Percentiles rank a stretch among this genome's conserved stretches.
Evolutionary conservation across 2,113 vertebrate species (phyloP).

Genomic region (Cryptoleucopteryx plumbea): DNA sequence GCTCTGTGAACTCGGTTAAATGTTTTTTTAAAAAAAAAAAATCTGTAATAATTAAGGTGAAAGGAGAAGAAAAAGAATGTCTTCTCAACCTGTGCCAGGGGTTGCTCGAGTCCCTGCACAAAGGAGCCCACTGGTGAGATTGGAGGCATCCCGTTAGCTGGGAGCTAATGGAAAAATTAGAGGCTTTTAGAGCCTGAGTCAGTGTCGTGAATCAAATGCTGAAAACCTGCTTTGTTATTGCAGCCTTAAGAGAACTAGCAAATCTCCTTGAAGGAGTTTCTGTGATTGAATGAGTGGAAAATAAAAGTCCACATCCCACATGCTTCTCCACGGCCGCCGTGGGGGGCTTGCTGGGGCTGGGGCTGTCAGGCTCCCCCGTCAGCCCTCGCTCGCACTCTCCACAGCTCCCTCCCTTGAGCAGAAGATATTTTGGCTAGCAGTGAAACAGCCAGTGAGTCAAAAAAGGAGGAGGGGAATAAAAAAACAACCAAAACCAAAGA

Average conservation of each 20-base stretch:
- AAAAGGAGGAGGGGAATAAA: background rate
- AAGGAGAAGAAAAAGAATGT: background rate
- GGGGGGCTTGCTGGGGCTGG: background rate
- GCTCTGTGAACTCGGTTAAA: background rate
- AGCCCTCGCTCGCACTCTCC: rapidly evolving
- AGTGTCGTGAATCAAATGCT: background rate
- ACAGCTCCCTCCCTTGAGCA: background rate
- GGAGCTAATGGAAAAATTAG: background rate
- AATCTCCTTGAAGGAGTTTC: background rate
- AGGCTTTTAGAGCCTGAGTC: background rate
- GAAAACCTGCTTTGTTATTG: background rate
- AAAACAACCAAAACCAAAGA: background rate
- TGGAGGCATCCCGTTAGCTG: background rate
- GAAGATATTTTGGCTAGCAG: background rate
- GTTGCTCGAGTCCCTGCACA: background rate
- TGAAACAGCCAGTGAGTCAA: background rate
- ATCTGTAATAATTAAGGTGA: background rate
- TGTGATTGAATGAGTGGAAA: background rate
- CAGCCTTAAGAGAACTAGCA: background rate
- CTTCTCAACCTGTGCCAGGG: background rate
- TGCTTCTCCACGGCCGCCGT: rapidly evolving
- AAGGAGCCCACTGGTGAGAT: background rate
- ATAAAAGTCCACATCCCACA: background rate
- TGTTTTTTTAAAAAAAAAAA: background rate
- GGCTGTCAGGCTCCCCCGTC: background rate